Evolutionary conservation across 1,140 invertebrate genomes (phyloP).

Genomic region (Augochlora pura): DNA sequence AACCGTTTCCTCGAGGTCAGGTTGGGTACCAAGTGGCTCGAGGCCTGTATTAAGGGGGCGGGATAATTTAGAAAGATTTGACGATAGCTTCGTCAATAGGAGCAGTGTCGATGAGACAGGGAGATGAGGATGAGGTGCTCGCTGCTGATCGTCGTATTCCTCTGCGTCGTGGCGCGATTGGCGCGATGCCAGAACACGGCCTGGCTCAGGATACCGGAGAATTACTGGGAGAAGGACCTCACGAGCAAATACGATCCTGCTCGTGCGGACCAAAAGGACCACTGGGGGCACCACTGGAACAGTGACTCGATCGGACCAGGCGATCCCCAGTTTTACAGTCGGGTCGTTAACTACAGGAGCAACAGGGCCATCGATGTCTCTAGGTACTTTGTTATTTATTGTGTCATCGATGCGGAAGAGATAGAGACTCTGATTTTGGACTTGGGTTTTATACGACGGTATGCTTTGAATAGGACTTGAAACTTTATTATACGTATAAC

Average conservation of each 20-base stretch:
- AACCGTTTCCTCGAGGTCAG: not conserved
- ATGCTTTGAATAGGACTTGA: no score
- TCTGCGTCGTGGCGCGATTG: conserved; percentile 43
- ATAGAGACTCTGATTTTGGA: no score
- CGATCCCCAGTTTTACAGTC: not conserved
- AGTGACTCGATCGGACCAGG: not conserved
- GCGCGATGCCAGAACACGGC: conserved; percentile 31
- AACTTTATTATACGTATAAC: no score
- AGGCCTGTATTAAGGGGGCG: conserved; percentile 6
- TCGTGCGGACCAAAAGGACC: conserved; percentile 27
- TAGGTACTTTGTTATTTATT: conserved; percentile 32
- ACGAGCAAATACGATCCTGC: conserved; percentile 51
- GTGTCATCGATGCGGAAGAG: no score
- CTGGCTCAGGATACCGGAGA: conserved; percentile 29
- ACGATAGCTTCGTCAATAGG: conserved; percentile 45
- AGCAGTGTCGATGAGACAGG: conserved; percentile 65
- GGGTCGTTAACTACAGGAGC: conserved; percentile 27
- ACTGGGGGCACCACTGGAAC: not conserved
- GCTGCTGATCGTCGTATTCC: conserved; percentile 53
- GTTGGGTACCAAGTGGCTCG: not conserved
- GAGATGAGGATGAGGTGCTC: conserved; percentile 68
- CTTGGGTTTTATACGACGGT: no score
- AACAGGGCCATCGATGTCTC: conserved; percentile 52
- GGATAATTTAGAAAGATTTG: conserved; percentile 47
- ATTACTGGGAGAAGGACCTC: conserved; percentile 42